These are phyloP conservation scores for Gorsachius goisagi DNA, from an alignment of 2,113 vertebrate genomes.

Conservation along the genomic window DNA sequence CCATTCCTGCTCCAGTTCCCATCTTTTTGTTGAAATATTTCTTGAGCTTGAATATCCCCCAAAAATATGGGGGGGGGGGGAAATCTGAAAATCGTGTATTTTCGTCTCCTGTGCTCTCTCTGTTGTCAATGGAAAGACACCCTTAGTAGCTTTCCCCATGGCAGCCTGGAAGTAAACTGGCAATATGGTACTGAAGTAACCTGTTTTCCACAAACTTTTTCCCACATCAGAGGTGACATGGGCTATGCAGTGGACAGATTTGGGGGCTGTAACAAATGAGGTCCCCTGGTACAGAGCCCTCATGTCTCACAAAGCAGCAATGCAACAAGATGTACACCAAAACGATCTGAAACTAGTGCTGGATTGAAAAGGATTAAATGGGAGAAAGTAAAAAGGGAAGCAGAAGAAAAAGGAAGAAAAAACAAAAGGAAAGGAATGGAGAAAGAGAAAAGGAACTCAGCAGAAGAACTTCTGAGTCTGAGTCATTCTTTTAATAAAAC, in stretches of 20 bases:
- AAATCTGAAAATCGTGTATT: neutral
- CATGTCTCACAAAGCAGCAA: neutral
- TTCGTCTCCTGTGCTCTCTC: neutral
- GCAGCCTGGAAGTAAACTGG: neutral
- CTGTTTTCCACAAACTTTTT: neutral
- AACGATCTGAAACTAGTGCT: neutral
- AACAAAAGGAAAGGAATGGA: neutral
- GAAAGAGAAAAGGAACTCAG: neutral
- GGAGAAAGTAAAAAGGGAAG: neutral
- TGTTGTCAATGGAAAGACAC: neutral
- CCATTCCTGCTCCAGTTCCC: neutral
- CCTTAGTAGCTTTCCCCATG: neutral
- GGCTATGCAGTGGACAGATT: neutral
- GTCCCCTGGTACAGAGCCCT: neutral
- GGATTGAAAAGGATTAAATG: neutral
- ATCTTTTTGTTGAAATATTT: neutral
- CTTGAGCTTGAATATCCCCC: neutral
- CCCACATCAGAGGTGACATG: neutral
- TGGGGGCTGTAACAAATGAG: neutral
- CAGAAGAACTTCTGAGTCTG: neutral
- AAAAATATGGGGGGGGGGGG: neutral
- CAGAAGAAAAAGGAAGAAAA: neutral
- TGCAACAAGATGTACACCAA: neutral
- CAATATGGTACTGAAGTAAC: neutral
- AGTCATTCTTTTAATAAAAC: slow-evolving; percentile 34